Conservation (phyloP, 2,888 invertebrate species). For the Pachydiplax longipennis region DNA sequence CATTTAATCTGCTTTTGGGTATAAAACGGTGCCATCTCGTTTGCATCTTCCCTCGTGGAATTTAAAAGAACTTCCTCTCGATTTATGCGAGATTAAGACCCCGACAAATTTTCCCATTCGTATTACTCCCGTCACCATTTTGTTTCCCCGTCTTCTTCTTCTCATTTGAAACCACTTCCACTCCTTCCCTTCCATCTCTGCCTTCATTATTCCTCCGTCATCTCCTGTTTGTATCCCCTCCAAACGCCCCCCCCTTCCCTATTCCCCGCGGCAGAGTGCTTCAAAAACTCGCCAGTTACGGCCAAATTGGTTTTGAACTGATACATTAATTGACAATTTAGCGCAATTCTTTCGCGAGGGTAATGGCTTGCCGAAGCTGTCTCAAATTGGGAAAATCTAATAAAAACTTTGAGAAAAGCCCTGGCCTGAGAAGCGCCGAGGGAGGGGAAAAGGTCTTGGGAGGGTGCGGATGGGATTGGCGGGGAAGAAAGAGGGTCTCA, state of each 20-base stretch:
- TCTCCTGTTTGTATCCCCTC: constrained; percentile 2
- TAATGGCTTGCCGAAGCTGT: constrained; percentile 49
- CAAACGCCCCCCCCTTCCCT: not conserved
- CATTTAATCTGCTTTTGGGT: not conserved
- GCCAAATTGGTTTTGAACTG: constrained; percentile 54
- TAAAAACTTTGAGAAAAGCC: constrained; percentile 48
- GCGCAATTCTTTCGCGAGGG: constrained; percentile 52
- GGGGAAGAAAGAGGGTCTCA: not conserved
- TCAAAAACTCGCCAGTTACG: constrained; percentile 49
- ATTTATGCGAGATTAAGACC: not conserved
- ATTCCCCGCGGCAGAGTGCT: constrained; percentile 47
- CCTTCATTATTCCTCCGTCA: not conserved
- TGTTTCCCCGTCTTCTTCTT: not conserved
- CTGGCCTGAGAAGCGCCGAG: not conserved
- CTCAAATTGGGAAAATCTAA: constrained; percentile 53
- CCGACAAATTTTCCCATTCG: not conserved
- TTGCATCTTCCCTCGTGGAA: not conserved
- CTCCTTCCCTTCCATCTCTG: not conserved
- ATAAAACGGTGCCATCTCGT: not conserved
- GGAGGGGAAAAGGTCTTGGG: not conserved
- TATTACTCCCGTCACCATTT: not conserved
- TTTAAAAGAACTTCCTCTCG: not conserved
- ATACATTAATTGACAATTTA: constrained; percentile 55
- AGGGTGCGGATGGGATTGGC: not conserved
- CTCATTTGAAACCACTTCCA: not conserved